A percentile compares a stretch with the other conserved stretches of the same genome.
These are phyloP conservation scores for Orthochromis indermauri DNA, from an alignment of 2,113 vertebrate species.

Conservation along the genomic window DNA sequence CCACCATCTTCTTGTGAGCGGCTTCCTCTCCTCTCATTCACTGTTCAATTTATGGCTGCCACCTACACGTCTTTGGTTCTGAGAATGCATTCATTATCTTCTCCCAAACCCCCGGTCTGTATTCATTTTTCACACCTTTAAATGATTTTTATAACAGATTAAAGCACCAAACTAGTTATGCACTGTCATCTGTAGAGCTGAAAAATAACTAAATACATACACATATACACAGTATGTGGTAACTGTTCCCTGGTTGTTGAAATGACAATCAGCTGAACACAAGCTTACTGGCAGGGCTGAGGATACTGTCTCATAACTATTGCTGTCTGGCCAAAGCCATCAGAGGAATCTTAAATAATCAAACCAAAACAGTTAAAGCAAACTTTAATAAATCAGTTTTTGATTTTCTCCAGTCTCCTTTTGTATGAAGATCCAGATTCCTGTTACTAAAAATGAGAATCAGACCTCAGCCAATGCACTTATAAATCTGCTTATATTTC, in stretches of 20 bases:
- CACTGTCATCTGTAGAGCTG: not conserved
- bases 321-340: not conserved
- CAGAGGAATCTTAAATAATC: not conserved
- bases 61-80: slow-evolving; percentile 8
- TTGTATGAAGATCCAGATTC: not conserved
- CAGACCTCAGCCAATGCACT: not conserved
- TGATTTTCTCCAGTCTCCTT: not conserved
- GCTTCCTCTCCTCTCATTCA: not conserved
- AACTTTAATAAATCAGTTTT: not conserved
- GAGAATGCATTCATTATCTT: not conserved
- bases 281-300: not conserved
- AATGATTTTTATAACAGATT: not conserved
- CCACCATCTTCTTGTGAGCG: not conserved
- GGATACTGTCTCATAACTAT: not conserved
- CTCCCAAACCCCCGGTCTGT: not conserved
- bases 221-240: not conserved
- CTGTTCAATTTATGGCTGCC: slow-evolving; percentile 37
- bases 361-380: not conserved
- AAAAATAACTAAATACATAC: accelerated
- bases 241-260: not conserved
- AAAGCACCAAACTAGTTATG: accelerated
- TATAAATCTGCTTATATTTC: not conserved
- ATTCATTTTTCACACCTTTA: not conserved
- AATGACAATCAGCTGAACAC: not conserved
- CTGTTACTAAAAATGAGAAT: not conserved